Base-by-base conservation (phyloP, 2,797 vertebrate genomes). In the Clarias platycephalus region DNA sequence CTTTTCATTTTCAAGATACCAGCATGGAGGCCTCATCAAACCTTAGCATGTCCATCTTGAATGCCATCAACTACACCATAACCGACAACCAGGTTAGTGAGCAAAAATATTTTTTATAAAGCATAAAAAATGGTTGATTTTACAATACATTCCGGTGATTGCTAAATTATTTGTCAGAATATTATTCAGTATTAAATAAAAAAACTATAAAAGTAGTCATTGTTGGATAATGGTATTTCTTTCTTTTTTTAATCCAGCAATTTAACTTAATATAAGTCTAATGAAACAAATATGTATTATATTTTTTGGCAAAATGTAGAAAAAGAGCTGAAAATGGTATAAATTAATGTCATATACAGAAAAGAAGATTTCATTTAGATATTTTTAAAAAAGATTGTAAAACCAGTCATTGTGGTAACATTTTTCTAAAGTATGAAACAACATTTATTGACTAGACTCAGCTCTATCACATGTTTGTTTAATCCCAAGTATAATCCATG, bases 81-180 rank as follows among this genome's bases (percentile, higher is more conserved):
- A 57, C 71, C 9, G 78, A 6, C 57, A 80, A 93, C 84, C 83
- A 93, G 91, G 95, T 95, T 77, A 26, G 94, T 40, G n/a, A 82
- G 1, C 0, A 82, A 49, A 80, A 70, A 12, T 9, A 15, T 76
- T 49, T 15, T 55, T n/a, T 4, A 8, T 53, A 40, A 74, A 49
- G 10, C 4, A 44, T 6, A 49, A 40, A 40, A 71, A 70, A 71
- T 40, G 5, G 4, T 77, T 13, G 9, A 10, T 49, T 0, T 55
- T 12, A 8, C 3, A 37, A 40, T 28, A 57, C 72, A 76, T 71
- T 68, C 18, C 6, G 4, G 3, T 3, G 15, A 40, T 28, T 15
- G 13, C 26, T 6, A 64, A 16, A 13, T 64, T 16, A 12, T 5
- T 64, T 26, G 63, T 24, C 8, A 9, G 22, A 60, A 24, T 10